These are phyloP conservation scores for Chrysolina americana DNA, from an alignment of 2,888 invertebrate genomes.

Conservation along the genomic window DNA sequence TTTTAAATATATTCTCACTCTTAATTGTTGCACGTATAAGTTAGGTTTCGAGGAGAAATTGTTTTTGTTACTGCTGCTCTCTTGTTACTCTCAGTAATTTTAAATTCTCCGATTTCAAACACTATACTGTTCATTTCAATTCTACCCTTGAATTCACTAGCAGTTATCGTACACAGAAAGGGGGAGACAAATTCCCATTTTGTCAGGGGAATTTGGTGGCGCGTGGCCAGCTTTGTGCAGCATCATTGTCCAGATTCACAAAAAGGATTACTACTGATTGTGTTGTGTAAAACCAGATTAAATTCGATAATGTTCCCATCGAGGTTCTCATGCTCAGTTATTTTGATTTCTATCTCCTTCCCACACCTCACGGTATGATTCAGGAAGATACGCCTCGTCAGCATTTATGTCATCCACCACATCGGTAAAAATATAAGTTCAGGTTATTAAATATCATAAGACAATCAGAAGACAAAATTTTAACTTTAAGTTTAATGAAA, in stretches of 20 bases:
- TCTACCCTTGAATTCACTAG: background rate
- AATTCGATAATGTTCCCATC: conserved; percentile 29
- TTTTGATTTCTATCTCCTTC: conserved; percentile 7
- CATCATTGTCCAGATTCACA: conserved; percentile 32
- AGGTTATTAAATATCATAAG: too few relatives aligned
- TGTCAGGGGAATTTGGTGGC: background rate
- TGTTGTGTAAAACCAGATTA: conserved; percentile 34
- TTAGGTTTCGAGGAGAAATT: too few relatives aligned
- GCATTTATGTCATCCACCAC: background rate
- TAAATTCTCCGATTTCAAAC: background rate
- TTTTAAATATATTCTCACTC: background rate
- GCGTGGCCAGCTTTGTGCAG: conserved; percentile 24
- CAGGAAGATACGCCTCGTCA: background rate
- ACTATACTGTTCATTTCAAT: background rate
- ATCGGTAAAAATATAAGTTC: too few relatives aligned
- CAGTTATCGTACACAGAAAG: conserved; percentile 19
- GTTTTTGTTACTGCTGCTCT: background rate
- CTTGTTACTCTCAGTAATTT: background rate
- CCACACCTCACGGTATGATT: background rate
- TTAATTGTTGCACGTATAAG: background rate
- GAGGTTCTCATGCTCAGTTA: conserved; percentile 1
- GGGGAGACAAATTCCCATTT: conserved; percentile 29
- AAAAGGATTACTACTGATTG: conserved; percentile 36
- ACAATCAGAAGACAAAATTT: too few relatives aligned
- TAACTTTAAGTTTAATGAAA: too few relatives aligned